Base-by-base conservation (phyloP, 2,888 invertebrate genomes). In the Meliscaeva auricollis region DNA sequence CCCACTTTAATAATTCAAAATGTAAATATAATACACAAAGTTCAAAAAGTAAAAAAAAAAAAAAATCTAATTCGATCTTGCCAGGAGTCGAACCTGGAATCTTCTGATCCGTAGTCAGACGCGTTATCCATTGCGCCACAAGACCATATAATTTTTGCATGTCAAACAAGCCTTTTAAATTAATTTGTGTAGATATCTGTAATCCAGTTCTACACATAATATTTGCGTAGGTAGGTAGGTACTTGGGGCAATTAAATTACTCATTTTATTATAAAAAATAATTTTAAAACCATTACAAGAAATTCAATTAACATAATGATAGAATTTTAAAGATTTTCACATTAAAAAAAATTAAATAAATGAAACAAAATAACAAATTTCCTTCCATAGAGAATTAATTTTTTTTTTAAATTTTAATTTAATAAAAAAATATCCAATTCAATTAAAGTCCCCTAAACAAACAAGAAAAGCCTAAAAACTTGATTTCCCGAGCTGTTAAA, bases 51-150 rank as follows among this genome's bases (percentile, higher is more conserved):
- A 52, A 48, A 17, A n/a, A 73, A 77, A 74, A 58, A 83, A 84
- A 76, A 87, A 81, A 70, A 44, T 72, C 4, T 15, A 2, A 15
- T 6, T 60, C 92, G 92, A 92, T 91, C 92, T 91, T 92, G 92
- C 92, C 92, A 92, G 92, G 92, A 92, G 92, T 92, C 92, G 92
- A 92, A 92, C 92, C 92, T 92, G 92, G 92, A 92, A 91, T 92
- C 92, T 92, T 92, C 92, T 92, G 92, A 92, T 92, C 92, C 92
- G 92, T 92, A 92, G 92, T 92, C 92, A 92, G 92, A 92, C 92
- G 92, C 92, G 92, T 92, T 91, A 92, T 92, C 92, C 92, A 92
- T 92, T 92, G 92, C 92, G 92, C 92, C 92, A 92, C 92, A 92
- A 91, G 92, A 91, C 92, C 92, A 44, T 62, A 22, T 17, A 13